These are phyloP conservation scores for Cinara cedri DNA, from an alignment of 2,888 invertebrate species.

Conservation along the genomic window DNA sequence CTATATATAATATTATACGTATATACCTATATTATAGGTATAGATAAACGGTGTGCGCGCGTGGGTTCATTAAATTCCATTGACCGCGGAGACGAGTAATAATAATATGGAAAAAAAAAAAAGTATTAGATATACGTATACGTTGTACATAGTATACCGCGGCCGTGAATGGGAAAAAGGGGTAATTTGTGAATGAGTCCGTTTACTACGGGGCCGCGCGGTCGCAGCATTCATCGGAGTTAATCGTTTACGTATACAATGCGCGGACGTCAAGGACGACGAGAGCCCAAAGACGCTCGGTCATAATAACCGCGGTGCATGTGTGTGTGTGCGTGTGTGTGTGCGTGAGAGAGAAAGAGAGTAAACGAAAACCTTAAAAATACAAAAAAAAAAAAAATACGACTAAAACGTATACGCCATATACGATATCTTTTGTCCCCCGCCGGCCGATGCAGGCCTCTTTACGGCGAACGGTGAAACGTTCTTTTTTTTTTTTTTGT, in stretches of 20 bases:
- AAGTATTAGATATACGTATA: neutral
- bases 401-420: too few species aligned
- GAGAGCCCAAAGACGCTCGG: constrained; percentile 27
- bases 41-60: constrained; percentile 41
- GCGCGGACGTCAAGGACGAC: constrained; percentile 6
- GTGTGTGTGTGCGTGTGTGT: neutral
- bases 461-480: too few species aligned
- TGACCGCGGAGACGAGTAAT: constrained; percentile 21
- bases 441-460: neutral
- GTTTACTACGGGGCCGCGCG: constrained; percentile 24
- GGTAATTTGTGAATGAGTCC: constrained; percentile 57
- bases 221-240: constrained; percentile 40
- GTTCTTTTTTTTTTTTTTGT: too few species aligned
- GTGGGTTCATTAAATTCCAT: constrained; percentile 52
- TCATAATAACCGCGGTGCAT: constrained; percentile 10
- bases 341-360: neutral
- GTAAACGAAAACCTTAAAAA: neutral
- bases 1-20: too few species aligned
- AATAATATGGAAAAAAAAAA: constrained; percentile 28
- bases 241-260: constrained; percentile 47
- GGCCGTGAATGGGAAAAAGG: constrained; percentile 46
- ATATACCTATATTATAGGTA: too few species aligned
- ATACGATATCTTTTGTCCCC: constrained; percentile 10
- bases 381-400: too few species aligned
- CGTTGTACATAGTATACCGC: too few species aligned